Evolutionary conservation across 2,797 vertebrate genomes (phyloP).

Genomic region (Sebastes aleutianus): DNA sequence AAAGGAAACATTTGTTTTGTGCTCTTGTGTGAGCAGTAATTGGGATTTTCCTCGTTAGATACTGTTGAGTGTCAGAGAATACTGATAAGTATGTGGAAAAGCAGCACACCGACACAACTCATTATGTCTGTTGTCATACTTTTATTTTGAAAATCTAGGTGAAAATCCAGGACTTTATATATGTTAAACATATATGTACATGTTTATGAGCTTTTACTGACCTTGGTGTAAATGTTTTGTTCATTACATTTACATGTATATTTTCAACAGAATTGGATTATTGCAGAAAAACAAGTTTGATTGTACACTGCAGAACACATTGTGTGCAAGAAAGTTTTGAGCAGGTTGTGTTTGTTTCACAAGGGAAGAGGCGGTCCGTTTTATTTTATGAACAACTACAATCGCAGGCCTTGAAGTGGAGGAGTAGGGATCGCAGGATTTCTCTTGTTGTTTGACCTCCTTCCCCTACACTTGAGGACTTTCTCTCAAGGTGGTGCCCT

Average conservation of each 20-base stretch:
- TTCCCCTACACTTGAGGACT: conserved; percentile 12
- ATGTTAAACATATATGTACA: too few species aligned
- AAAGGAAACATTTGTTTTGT: conserved; percentile 3
- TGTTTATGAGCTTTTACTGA: neutral
- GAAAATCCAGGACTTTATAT: neutral
- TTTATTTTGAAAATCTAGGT: neutral
- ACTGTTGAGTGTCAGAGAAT: neutral
- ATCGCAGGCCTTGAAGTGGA: neutral
- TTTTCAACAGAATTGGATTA: neutral
- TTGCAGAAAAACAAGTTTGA: neutral
- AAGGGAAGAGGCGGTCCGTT: neutral
- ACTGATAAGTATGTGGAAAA: neutral
- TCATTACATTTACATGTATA: neutral
- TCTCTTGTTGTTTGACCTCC: conserved; percentile 4
- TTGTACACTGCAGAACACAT: neutral
- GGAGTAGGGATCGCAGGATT: neutral
- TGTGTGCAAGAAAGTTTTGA: neutral
- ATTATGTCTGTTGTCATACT: neutral
- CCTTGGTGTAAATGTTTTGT: neutral
- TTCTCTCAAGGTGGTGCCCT: conserved; percentile 18
- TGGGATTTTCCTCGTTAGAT: neutral
- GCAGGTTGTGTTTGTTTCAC: neutral
- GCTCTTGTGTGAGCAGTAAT: neutral
- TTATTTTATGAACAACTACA: neutral
- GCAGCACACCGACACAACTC: neutral